These are phyloP conservation scores for Daubentonia madagascariensis DNA, from an alignment of 2,113 vertebrate species.

Conservation along the genomic window DNA sequence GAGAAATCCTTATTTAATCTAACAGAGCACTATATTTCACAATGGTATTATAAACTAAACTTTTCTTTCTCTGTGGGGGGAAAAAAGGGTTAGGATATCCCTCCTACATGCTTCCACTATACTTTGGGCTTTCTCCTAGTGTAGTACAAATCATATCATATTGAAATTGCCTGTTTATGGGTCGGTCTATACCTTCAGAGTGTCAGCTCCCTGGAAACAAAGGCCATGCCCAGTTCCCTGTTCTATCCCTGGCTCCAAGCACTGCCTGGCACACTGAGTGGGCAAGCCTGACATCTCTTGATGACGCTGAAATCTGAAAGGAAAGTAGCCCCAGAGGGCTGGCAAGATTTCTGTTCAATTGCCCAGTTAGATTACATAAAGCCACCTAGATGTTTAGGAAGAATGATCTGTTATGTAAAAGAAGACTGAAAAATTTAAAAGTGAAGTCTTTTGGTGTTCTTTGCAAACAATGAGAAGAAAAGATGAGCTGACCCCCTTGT, in stretches of 20 bases:
- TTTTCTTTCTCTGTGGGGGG: not conserved
- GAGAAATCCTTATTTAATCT: not conserved
- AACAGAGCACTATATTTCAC: not conserved
- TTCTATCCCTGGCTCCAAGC: not conserved
- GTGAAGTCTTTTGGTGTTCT: not conserved
- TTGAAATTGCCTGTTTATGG: not conserved
- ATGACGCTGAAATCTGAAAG: not conserved
- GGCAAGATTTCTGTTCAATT: conserved; percentile 5
- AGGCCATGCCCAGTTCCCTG: not conserved
- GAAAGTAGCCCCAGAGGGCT: not conserved
- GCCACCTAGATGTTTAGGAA: not conserved
- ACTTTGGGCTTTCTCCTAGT: not conserved
- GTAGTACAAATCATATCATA: not conserved
- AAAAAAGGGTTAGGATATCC: not conserved
- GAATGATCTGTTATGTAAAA: not conserved
- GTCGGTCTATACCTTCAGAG: not conserved
- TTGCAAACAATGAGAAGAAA: not conserved
- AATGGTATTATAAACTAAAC: not conserved
- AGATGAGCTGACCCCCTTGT: not conserved
- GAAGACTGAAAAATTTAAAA: not conserved
- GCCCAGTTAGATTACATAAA: not conserved
- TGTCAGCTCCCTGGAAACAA: not conserved
- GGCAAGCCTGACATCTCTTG: not conserved
- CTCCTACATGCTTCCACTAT: not conserved
- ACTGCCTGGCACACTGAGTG: not conserved